phyloP scores from a whole-genome alignment of 2,113 vertebrate species.

The Trematocara nigrifrons region DNA sequence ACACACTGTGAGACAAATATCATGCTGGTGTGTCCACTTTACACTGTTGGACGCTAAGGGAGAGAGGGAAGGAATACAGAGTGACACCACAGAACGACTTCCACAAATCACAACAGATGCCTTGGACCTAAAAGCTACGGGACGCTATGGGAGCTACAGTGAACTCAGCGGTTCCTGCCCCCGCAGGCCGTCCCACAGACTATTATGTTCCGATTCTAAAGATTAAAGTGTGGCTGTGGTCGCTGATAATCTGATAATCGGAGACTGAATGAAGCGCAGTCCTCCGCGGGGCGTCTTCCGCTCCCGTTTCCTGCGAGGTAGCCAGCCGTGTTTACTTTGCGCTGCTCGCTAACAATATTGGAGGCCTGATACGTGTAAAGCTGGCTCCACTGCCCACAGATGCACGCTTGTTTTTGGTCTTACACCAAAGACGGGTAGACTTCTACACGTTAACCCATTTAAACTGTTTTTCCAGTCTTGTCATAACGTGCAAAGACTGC shows the following conservation, averaged over 20 bases:
- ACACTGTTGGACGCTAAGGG: not conserved
- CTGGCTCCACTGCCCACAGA: not conserved
- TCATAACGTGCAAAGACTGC: not conserved
- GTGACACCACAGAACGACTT: not conserved
- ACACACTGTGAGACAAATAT: not conserved
- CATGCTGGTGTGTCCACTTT: not conserved
- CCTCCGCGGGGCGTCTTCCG: slow-evolving; percentile 59
- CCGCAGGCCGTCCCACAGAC: not conserved
- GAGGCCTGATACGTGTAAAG: not conserved
- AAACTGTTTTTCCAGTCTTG: not conserved
- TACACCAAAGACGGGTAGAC: not conserved
- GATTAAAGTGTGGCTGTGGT: not conserved
- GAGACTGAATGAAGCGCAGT: slow-evolving; percentile 23
- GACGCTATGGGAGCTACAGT: not conserved
- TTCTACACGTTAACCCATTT: too few relatives aligned
- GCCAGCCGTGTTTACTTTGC: slow-evolving; percentile 47
- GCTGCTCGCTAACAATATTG: slow-evolving; percentile 8
- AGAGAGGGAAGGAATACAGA: not conserved
- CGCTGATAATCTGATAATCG: not conserved
- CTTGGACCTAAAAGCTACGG: not conserved
- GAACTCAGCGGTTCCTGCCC: not conserved
- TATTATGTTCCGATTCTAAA: not conserved
- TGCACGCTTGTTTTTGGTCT: not conserved
- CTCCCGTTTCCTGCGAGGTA: slow-evolving; percentile 45
- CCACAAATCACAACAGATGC: not conserved